Evolutionary conservation across 2,113 vertebrate species (phyloP), one percentile per base, ranked within the genome.

Genomic region (Calyptomena viridis): DNA sequence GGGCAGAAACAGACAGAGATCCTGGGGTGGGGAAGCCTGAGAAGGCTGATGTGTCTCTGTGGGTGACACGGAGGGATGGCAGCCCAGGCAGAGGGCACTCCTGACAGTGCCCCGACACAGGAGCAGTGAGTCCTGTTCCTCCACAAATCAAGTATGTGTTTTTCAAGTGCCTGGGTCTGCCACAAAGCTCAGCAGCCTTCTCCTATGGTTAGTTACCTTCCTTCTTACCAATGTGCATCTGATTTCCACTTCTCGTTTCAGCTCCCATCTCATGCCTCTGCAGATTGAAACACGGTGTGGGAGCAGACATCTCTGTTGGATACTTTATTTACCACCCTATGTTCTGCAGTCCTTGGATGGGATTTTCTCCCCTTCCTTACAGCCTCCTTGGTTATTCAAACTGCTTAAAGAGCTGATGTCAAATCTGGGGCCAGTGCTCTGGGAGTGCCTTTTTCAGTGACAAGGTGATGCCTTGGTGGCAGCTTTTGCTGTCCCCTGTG

Each of bases 111-210:
- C 40, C 8, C 37, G 31, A 42, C 42, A 63, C 28, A 10, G 55
- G 20, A 44, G 8, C 0, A 0, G 1, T 1, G 28, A 35, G 18
- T 30, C 39, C 63, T 37, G 44, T 42, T 23, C 37, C n/a, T 66
- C 31, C 39, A 31, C 0, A 0, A 69, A 46, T 13, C 18, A 50
- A 56, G 46, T 2, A 1, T 6, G 6, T 33, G 49, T 66, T 49
- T 5, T 59, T 71, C 56, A 44, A 55, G 52, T 44, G 40, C 35
- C 24, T 53, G 47, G 28, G 11, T 28, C 53, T 4, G 5, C 12
- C 31, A 23, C 46, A 49, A 49, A 93, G 35, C 64, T 77, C 35
- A 66, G 40, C 31, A 77, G 31, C 31, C 14, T 20, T 56, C 60
- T 87, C 40, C 33, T 39, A 7, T 5, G 14, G 31, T 20, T 86